Evolutionary conservation across 2,888 invertebrate genomes (phyloP).

Genomic region (Nomada ruficornis): DNA sequence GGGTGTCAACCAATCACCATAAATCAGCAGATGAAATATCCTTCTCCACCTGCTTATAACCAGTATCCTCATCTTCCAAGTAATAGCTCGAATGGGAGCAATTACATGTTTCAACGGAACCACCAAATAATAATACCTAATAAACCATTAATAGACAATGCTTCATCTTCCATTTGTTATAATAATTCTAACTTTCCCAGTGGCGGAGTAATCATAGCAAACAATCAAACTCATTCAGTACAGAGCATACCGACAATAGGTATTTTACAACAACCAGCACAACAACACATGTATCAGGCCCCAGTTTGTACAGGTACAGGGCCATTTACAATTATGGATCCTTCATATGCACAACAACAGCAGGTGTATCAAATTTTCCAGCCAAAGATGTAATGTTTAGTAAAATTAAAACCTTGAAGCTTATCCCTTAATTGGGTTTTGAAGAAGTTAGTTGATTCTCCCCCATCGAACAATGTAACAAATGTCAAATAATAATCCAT

Average conservation of each 20-base stretch:
- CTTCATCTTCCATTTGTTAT: not conserved
- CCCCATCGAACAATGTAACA: conserved; percentile 4
- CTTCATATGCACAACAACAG: not conserved
- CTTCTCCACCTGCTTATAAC: not conserved
- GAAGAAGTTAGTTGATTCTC: conserved; percentile 17
- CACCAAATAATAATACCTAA: not conserved
- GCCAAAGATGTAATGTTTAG: not conserved
- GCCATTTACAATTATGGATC: not conserved
- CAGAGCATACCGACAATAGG: conserved; percentile 5
- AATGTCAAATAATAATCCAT: not conserved
- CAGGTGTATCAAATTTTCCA: conserved; percentile 22
- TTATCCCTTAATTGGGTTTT: conserved; percentile 1
- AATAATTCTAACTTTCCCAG: not conserved
- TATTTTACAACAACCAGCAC: conserved; percentile 13
- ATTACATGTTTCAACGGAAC: not conserved
- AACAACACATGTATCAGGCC: conserved; percentile 14
- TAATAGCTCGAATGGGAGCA: not conserved
- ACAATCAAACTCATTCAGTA: conserved; percentile 18
- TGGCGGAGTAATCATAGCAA: conserved; percentile 26
- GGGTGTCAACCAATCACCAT: not conserved
- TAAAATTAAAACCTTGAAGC: not conserved
- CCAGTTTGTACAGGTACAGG: conserved; percentile 1
- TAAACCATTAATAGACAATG: not conserved
- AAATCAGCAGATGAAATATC: not conserved
- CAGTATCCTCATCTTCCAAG: not conserved